Conservation (phyloP, 2,888 invertebrate species). For the Caenorhabditis uteleia region DNA sequence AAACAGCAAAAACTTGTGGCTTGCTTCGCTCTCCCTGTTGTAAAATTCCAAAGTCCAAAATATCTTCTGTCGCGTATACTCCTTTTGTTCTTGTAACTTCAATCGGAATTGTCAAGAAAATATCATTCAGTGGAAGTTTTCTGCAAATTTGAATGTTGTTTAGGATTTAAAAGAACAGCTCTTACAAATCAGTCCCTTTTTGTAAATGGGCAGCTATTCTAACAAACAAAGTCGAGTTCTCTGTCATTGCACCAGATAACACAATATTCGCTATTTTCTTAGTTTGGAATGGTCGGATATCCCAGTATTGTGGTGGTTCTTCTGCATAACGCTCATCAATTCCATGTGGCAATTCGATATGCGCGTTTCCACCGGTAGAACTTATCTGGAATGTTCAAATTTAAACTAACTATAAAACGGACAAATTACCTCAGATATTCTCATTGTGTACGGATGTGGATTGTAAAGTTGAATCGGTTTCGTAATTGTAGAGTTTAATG, state of each 20-base stretch:
- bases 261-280: conserved; percentile 37
- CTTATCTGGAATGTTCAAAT: conserved; percentile 1
- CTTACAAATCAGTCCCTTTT: conserved; percentile 3
- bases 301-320: conserved; percentile 85
- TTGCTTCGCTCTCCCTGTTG: conserved; percentile 77
- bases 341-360: conserved; percentile 81
- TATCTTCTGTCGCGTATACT: conserved; percentile 80
- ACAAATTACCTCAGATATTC: conserved; percentile 75
- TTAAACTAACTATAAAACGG: not conserved
- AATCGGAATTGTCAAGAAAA: conserved; percentile 39
- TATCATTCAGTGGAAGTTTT: conserved; percentile 8
- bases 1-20: conserved; percentile 74
- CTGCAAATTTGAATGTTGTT: not conserved
- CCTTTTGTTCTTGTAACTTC: conserved; percentile 73
- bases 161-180: conserved; percentile 7
- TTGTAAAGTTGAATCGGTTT: conserved; percentile 81
- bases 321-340: conserved; percentile 77
- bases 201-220: conserved; percentile 37
- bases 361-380: conserved; percentile 78
- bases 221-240: conserved; percentile 60
- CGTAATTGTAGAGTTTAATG: conserved; percentile 86
- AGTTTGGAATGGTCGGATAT: conserved; percentile 45
- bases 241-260: conserved; percentile 36
- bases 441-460: conserved; percentile 85
- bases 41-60: conserved; percentile 82